Evolutionary conservation across 2,113 vertebrate species (phyloP).

Genomic region (Coturnix japonica): DNA sequence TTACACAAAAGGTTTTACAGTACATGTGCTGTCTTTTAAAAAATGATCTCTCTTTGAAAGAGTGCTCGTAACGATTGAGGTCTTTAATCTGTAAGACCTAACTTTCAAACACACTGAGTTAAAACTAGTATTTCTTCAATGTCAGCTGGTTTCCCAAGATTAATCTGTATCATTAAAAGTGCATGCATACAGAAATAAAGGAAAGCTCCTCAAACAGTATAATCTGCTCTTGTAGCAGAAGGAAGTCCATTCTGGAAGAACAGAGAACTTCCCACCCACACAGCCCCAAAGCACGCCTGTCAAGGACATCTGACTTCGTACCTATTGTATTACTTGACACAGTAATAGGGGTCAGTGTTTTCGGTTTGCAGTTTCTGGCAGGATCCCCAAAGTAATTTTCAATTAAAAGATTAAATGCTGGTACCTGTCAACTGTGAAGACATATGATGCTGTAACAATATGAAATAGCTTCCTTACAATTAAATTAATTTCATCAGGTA

Average conservation of each 20-base stretch:
- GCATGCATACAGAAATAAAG: conserved; percentile 67
- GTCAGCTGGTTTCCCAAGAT: conserved; percentile 21
- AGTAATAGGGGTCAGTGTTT: conserved; percentile 73
- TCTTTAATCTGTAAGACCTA: not conserved
- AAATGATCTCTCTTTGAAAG: not conserved
- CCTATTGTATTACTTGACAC: conserved; percentile 76
- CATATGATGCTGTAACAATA: conserved; percentile 69
- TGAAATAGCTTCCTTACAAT: conserved; percentile 80
- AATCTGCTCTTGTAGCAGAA: conserved; percentile 62
- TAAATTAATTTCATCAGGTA: conserved; percentile 43
- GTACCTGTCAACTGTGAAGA: conserved; percentile 82
- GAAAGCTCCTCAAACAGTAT: conserved; percentile 60
- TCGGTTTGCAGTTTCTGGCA: conserved; percentile 78
- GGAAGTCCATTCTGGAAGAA: conserved; percentile 66
- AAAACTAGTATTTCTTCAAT: not conserved
- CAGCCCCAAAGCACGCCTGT: conserved; percentile 53
- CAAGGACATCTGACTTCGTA: conserved; percentile 75
- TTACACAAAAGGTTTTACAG: not conserved
- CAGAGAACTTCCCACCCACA: conserved; percentile 80
- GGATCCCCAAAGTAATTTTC: conserved; percentile 80
- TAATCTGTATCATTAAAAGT: conserved; percentile 56
- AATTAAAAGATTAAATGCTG: conserved; percentile 79
- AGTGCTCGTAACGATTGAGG: not conserved
- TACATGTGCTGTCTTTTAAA: not conserved
- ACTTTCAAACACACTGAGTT: not conserved